A percentile compares a stretch with the other conserved stretches of the same genome.
Evolutionary conservation across 1,140 invertebrate genomes (phyloP).

Genomic region (Bombus sibiricus): DNA sequence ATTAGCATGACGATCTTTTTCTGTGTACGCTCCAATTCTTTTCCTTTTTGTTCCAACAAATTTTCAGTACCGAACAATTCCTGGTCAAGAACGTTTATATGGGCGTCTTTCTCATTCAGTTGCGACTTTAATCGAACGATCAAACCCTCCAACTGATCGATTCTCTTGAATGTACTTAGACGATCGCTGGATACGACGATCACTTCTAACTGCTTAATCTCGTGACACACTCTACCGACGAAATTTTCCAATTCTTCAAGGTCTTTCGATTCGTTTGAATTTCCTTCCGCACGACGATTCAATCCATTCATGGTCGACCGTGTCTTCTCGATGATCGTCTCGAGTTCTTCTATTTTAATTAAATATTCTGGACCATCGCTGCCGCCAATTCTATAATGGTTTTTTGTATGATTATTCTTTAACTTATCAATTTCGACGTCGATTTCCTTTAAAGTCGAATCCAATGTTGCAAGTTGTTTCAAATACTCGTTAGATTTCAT

Average conservation of each 20-base stretch:
- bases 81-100: slow-evolving; percentile 17
- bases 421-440: slow-evolving; percentile 46
- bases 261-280: slow-evolving; percentile 6
- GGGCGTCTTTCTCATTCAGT: slow-evolving; percentile 42
- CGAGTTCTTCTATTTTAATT: slow-evolving; percentile 49
- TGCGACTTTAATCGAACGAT: slow-evolving; percentile 44
- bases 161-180: slow-evolving; percentile 35
- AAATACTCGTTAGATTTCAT: neutral
- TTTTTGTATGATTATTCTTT: slow-evolving; percentile 34
- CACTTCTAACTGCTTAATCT: slow-evolving; percentile 57
- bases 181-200: slow-evolving; percentile 48
- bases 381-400: slow-evolving; percentile 23
- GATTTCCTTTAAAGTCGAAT: slow-evolving; percentile 40
- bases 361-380: slow-evolving; percentile 33
- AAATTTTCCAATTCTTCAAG: slow-evolving; percentile 37
- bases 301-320: slow-evolving; percentile 23
- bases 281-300: neutral
- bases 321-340: slow-evolving; percentile 36
- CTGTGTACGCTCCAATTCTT: slow-evolving; percentile 19
- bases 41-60: slow-evolving; percentile 12
- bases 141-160: slow-evolving; percentile 52
- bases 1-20: neutral
- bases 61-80: slow-evolving; percentile 35
- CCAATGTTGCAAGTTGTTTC: slow-evolving; percentile 19
- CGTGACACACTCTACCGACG: slow-evolving; percentile 43